Evolutionary conservation across 2,888 invertebrate species (phyloP), one percentile per base, ranked within the genome.

Genomic region (Cylloceria caligata): DNA sequence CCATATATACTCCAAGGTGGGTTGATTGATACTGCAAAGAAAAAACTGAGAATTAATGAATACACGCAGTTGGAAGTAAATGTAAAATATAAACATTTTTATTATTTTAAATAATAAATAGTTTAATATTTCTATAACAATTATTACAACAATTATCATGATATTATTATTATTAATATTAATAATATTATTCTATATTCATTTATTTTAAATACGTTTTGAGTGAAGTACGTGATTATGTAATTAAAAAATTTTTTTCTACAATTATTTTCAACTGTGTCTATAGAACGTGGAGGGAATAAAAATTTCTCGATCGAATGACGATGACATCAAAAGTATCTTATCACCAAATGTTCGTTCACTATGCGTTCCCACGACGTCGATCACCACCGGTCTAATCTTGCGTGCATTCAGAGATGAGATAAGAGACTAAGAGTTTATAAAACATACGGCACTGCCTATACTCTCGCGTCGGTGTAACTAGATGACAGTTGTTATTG

Each of bases 1-100:
- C 76, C 87, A 89, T 52, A 88, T 92, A 62, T 93, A 93, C 85
- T 87, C 90, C n/a, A 90, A 92, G 89, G 93, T 93, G 83, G 83
- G 87, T 60, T 24, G 11, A 78, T 13, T 11, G n/a, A n/a, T n/a
- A n/a, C n/a, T 27, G 11, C 57, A 68, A 47, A 47, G 1, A 0
- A 49, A 11, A 34, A 52, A 74, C 3, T 4, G 3, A 30, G 5
- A 39, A 39, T 11, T 39, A 11, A 9, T n/a, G n/a, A n/a, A n/a
- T n/a, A n/a, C n/a, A 9, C 11, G 2, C 39, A 39, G 39, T 39
- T 39, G 39, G 7, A 39, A 39, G 11, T 11, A 39, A 3, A 39
- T 39, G 39, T 39, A 39, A 39, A 3, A 39, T 30, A 30, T 4
- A 5, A 30, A 30, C 30, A 30, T 30, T 30, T n/a, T n/a, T n/a